Base-by-base conservation (phyloP, 2,888 invertebrate genomes). In the Leptinotarsa peninsularis region DNA sequence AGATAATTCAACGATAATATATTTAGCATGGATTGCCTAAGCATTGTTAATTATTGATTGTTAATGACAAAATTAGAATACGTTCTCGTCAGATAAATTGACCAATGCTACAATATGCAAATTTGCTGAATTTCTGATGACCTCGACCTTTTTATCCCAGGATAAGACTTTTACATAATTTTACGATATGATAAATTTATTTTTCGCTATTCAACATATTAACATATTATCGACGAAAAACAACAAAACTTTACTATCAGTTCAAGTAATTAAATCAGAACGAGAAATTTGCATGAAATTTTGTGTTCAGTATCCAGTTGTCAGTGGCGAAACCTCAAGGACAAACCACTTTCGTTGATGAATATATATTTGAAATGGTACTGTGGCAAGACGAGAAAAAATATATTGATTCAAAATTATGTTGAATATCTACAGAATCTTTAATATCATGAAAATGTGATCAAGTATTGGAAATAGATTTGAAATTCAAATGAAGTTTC, bases 91-190 rank as follows among this genome's bases (percentile, higher is more conserved):
- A 33, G 33, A 70, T 60, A 60, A 58, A 43, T 49, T 70, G 7
- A 7, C 49, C 43, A 43, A 70, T 58, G n/a, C 14, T 68, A 54
- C 27, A 49, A 58, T 49, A 70, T 70, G 58, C 70, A 70, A 58
- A 70, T 58, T 49, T 54, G 58, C 58, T 56, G n/a, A 58, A 21
- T 69, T 69, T 69, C 21, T n/a, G 70, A 21, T 60, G 58, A 58
- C 70, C 70, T 70, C 49, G 58, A 70, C 70, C 70, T 70, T 70
- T 43, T 49, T 33, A 49, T 58, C 70, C 58, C 56, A 54, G 58
- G 49, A 70, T 70, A 27, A 70, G 21, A 58, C 17, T 58, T 70
- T 58, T 56, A 43, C 56, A 69, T 69, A 50, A 69, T 33, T 68
- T 54, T 27, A 23, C 23, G 50, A 50, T 68, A 50, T 54, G 67